A percentile compares a stretch with the other conserved stretches of the same genome.
phyloP scores from a whole-genome alignment of 2,888 invertebrate genomes.

The Sisyra nigra region DNA sequence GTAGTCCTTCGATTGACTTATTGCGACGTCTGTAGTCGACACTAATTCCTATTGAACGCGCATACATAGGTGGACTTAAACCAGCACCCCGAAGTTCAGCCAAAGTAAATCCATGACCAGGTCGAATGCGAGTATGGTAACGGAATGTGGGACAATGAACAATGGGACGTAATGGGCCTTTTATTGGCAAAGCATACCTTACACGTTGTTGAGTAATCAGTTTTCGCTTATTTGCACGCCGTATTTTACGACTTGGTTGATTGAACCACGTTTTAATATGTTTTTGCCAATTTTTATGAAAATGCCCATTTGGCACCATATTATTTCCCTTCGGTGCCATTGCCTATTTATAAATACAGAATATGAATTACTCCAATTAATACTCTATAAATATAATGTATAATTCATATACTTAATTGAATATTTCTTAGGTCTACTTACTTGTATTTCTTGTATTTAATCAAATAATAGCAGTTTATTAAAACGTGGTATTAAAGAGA shows the following conservation, averaged over 20 bases:
- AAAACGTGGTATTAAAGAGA: no score
- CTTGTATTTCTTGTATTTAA: no score
- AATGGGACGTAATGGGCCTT: constrained; percentile 65
- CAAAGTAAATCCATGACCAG: constrained; percentile 86
- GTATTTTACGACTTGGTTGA: constrained; percentile 80
- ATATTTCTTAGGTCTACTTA: no score
- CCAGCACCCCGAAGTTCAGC: constrained; percentile 86
- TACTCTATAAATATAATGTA: no score
- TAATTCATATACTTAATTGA: no score
- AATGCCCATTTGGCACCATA: constrained; percentile 94
- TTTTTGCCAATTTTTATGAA: constrained; percentile 96
- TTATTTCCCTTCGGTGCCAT: constrained; percentile 40
- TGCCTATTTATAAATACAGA: not conserved
- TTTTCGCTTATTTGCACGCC: constrained; percentile 58
- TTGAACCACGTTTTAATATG: constrained; percentile 95
- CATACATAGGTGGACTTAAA: constrained; percentile 53
- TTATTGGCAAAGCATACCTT: constrained; percentile 71
- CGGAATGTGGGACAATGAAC: constrained; percentile 83
- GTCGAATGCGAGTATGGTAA: constrained; percentile 79
- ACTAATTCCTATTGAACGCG: constrained; percentile 79
- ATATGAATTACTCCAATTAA: no score
- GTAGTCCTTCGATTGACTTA: constrained; percentile 77
- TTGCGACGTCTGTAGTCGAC: constrained; percentile 86
- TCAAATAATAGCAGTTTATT: no score
- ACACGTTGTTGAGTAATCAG: constrained; percentile 60